phyloP scores from a whole-genome alignment of 2,888 invertebrate species.

The Polydrusus cervinus region DNA sequence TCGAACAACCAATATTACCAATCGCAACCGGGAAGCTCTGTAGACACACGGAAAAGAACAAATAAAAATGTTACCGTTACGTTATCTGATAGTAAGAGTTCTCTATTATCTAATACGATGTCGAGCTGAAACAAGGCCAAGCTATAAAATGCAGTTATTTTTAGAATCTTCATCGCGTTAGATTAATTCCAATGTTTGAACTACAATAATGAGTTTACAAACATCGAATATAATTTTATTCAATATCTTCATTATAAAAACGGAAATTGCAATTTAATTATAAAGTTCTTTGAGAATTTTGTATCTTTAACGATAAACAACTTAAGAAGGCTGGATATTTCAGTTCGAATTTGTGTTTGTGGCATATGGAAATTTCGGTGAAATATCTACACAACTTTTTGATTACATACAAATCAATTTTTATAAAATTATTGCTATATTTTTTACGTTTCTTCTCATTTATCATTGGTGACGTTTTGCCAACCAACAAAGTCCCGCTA shows the following conservation, averaged over 20 bases:
- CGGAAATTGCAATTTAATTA: background rate
- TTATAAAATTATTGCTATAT: no score
- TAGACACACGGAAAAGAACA: background rate
- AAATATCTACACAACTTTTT: no score
- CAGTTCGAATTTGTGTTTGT: no score
- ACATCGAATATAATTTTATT: conserved; percentile 24
- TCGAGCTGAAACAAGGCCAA: conserved; percentile 37
- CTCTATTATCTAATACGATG: conserved; percentile 9
- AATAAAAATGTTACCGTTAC: background rate
- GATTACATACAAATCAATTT: no score
- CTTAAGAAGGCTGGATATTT: no score
- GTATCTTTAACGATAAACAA: background rate
- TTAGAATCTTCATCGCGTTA: conserved; percentile 27
- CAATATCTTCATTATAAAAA: conserved; percentile 16
- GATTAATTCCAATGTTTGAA: conserved; percentile 32
- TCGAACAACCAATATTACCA: no score
- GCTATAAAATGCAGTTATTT: conserved; percentile 43
- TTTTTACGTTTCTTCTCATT: no score
- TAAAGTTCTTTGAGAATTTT: background rate
- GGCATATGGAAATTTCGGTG: no score
- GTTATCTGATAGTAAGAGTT: background rate
- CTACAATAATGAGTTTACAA: conserved; percentile 32
- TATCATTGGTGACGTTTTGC: no score
- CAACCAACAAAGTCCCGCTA: no score
- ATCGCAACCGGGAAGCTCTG: no score